A percentile compares a stretch with the other conserved stretches of the same genome.
These are phyloP conservation scores for Chrosomus eos DNA, from an alignment of 2,797 vertebrate genomes.

Conservation along the genomic window DNA sequence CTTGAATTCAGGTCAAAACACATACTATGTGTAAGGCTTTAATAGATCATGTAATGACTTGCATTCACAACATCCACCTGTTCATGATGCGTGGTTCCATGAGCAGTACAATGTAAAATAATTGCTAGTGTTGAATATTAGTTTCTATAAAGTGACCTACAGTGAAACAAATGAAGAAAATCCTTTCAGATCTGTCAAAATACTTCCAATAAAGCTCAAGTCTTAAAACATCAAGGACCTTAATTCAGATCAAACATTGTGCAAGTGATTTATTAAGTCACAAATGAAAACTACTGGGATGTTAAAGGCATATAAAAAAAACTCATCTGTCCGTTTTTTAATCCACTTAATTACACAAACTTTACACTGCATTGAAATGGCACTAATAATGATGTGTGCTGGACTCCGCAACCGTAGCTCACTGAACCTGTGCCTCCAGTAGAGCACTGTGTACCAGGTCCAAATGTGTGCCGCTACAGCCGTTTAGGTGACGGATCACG, in stretches of 20 bases:
- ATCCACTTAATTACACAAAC: background rate
- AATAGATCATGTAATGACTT: background rate
- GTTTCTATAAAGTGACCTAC: background rate
- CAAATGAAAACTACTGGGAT: background rate
- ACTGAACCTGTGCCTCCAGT: slow-evolving; percentile 80
- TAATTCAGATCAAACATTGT: background rate
- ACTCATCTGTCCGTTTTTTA: background rate
- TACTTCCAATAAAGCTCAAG: background rate
- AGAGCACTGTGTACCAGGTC: slow-evolving; percentile 70
- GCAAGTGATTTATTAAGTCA: background rate
- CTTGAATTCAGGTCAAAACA: background rate
- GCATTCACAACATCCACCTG: background rate
- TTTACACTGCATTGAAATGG: slow-evolving; percentile 9
- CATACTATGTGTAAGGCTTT: background rate
- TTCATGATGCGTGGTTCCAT: too few relatives aligned
- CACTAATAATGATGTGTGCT: background rate
- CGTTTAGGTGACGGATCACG: slow-evolving; percentile 64
- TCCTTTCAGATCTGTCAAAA: background rate
- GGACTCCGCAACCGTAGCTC: slow-evolving; percentile 43
- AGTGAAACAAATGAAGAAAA: background rate
- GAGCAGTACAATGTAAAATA: background rate
- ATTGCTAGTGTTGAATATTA: background rate
- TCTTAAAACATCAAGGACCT: background rate
- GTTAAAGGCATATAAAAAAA: background rate
- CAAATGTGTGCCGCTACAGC: slow-evolving; percentile 67